Evolutionary conservation across 2,113 vertebrate genomes (phyloP), one percentile per base, ranked within the genome.

Genomic region (Pipra filicauda): DNA sequence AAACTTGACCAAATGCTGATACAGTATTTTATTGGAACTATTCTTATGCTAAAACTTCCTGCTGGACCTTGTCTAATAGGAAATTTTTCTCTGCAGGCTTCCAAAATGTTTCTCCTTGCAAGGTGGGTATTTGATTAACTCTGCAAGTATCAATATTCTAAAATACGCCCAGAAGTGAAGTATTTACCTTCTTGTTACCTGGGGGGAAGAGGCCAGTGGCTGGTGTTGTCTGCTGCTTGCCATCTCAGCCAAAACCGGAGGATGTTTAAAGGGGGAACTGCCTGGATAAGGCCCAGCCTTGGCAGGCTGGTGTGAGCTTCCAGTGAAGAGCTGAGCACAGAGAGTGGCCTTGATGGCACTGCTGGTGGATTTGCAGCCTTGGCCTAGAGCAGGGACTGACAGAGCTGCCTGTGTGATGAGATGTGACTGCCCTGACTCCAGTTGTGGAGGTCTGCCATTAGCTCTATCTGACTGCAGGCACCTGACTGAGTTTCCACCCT

Each of bases 391-490:
- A 12, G 52, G 55, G 39, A 26, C 48, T 54, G 80, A 52, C 21
- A 33, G 74, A 82, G 41, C 39, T 93, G 97, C 97, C 96, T 97
- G 96, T 51, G 46, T 98, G 98, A 98, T 98, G 98, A 98, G 66
- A 96, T 96, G 51, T 75, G 93, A 96, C 95, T 93, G 49, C 82
- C 89, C 95, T 98, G 98, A 98, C 97, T 97, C 88, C 61, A 74
- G 35, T 64, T 9, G 3, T 98, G 98, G 97, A 98, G 96, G 96
- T 98, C 91, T 97, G 81, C 91, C 89, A 98, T 98, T 98, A 98
- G 98, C 98, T 98, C 98, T 98, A 98, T 95, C 98, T 98, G 98
- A 98, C 65, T 55, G 46, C 79, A 74, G 97, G 97, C 95, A 54
- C 61, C 17, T 77, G 77, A 3, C 20, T 14, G 14, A 21, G 27